These are phyloP conservation scores for Laupala kohalensis DNA, from an alignment of 1,140 invertebrate species.

Conservation along the genomic window DNA sequence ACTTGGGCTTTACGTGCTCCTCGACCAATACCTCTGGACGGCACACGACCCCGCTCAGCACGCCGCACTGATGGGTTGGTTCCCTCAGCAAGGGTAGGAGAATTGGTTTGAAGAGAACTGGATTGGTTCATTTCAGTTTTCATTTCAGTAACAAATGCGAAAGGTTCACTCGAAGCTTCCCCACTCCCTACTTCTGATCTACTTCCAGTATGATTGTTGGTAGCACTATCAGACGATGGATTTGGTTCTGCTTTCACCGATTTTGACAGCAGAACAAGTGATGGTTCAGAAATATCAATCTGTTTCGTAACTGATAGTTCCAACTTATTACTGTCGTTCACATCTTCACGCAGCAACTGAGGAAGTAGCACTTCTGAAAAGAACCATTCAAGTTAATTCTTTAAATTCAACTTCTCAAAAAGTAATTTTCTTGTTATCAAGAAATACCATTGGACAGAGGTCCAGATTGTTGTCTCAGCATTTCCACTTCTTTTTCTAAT, in stretches of 20 bases:
- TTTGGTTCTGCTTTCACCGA: background rate
- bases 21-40: background rate
- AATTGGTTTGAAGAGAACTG: background rate
- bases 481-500: conserved; percentile 1
- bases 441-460: conserved; percentile 8
- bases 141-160: conserved; percentile 4
- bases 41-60: background rate
- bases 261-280: background rate
- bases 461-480: conserved; percentile 4
- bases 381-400: background rate
- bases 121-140: conserved; percentile 2
- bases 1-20: background rate
- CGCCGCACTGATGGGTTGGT: no score
- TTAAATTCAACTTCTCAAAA: background rate
- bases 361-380: conserved; percentile 12
- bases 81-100: background rate
- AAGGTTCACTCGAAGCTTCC: background rate
- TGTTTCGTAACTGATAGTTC: background rate
- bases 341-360: conserved; percentile 6
- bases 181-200: background rate
- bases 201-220: background rate
- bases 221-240: background rate
- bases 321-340: background rate
- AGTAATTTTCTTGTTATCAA: background rate
- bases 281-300: background rate